These are phyloP conservation scores for Xestia sexstrigata DNA, from an alignment of 2,888 invertebrate species.

Conservation along the genomic window DNA sequence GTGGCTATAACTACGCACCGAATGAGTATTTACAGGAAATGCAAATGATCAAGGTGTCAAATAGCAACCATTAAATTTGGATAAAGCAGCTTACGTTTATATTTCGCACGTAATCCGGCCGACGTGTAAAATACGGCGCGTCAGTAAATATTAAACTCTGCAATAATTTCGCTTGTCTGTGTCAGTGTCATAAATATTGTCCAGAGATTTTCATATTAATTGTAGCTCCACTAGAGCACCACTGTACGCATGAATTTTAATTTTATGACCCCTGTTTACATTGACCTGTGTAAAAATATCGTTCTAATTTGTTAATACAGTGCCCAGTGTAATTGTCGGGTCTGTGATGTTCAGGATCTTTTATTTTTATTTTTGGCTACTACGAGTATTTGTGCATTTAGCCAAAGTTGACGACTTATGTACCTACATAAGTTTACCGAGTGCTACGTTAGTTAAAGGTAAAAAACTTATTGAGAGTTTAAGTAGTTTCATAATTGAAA, in stretches of 20 bases:
- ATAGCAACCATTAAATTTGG: slow-evolving; percentile 83
- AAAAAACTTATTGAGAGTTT: not conserved
- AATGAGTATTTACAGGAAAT: slow-evolving; percentile 78
- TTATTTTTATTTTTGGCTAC: not conserved
- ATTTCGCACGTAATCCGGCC: slow-evolving; percentile 85
- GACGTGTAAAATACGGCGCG: slow-evolving; percentile 86
- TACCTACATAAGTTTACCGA: not conserved
- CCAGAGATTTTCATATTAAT: slow-evolving; percentile 86
- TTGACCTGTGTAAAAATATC: slow-evolving; percentile 65
- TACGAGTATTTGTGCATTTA: not conserved
- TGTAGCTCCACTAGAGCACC: slow-evolving; percentile 80
- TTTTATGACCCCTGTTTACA: slow-evolving; percentile 70
- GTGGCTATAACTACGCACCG: slow-evolving; percentile 74
- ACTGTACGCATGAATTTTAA: slow-evolving; percentile 82
- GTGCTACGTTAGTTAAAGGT: not conserved
- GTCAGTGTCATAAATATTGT: slow-evolving; percentile 86
- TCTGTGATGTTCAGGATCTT: not conserved
- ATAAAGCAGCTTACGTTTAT: slow-evolving; percentile 82
- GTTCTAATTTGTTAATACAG: slow-evolving; percentile 31
- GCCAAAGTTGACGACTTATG: not conserved
- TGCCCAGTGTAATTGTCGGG: not conserved
- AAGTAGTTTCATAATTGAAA: not conserved
- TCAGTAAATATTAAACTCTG: slow-evolving; percentile 87
- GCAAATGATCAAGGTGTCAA: slow-evolving; percentile 83
- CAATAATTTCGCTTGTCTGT: slow-evolving; percentile 83